Conservation (phyloP, 2,113 vertebrate genomes). For the Zosterops japonicus region DNA sequence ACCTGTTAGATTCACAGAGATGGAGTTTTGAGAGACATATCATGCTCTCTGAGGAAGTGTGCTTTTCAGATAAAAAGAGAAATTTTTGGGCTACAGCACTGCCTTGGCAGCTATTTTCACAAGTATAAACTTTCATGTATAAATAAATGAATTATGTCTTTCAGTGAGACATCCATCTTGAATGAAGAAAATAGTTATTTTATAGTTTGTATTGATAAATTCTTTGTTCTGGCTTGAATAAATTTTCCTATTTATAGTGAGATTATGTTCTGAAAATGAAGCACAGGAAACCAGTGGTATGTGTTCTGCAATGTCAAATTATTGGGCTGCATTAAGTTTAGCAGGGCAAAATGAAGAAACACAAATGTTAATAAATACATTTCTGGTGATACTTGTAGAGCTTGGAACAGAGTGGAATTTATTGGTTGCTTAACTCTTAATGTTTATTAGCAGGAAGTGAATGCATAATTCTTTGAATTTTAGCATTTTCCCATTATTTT, state of each 20-base stretch:
- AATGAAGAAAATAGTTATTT: background rate
- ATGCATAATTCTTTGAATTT: background rate
- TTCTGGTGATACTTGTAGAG: background rate
- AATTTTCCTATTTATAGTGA: background rate
- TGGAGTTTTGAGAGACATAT: background rate
- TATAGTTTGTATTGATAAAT: background rate
- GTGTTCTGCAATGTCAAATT: background rate
- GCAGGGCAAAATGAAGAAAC: background rate
- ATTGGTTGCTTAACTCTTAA: background rate
- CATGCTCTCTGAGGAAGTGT: background rate
- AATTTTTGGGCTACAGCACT: background rate
- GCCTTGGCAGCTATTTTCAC: background rate
- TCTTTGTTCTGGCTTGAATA: background rate
- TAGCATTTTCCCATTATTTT: background rate
- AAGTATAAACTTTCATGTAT: background rate
- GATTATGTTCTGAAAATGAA: background rate
- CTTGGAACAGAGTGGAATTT: background rate
- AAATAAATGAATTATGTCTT: background rate
- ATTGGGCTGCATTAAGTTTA: background rate
- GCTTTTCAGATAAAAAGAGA: background rate
- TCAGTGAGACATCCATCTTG: background rate
- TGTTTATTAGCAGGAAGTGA: background rate
- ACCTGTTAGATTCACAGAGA: background rate
- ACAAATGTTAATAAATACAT: background rate
- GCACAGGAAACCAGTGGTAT: background rate